Evolutionary conservation across 37 sponge, comb jelly and placozoan genomes (phyloP), one percentile per base, ranked within the genome.

Genomic region (Cladorhizidae sp.): DNA sequence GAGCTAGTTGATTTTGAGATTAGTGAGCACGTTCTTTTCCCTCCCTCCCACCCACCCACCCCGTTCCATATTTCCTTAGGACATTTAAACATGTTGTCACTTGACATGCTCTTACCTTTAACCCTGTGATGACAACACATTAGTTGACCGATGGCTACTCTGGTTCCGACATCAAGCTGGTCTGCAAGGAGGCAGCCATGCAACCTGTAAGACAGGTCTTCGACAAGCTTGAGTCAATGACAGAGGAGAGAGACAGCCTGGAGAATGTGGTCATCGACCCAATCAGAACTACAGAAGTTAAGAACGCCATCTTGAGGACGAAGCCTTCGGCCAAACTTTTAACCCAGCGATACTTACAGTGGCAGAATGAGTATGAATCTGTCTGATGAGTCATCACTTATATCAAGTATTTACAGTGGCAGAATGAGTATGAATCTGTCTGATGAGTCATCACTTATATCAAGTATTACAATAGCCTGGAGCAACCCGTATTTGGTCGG

Each of bases 131-230:
- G n/a, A n/a, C 29, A 38, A 15, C 64, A 26, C 29, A 55, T 22
- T 67, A 95, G 91, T 38, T 85, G 17, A 99, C 96, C 15, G 97
- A 92, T 25, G 97, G 97, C n/a, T 99, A 99, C 82, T 96, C 99
- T 62, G 99, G 99, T 0, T 99, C 99, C 3, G 99, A 99, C 74
- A 90, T 99, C 11, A 83, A 85, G 64, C 73, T 96, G 68, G 90
- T 96, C 26, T 96, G 99, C 73, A 99, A 99, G 69, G 99, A 99
- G 72, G 97, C 99, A n/a, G 95, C 93, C 65, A 99, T 99, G 99
- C 75, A 89, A 23, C 70, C 93, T 41, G 84, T 99, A n/a, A 78
- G 99, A 57, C 87, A 90, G 64, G 92, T 99, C 59, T 99, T 95
- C 64, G 76, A 93, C 41, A 69, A 55, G 29, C 81, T 89, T 29